Evolutionary conservation across 1,140 invertebrate species (phyloP), one percentile per base, ranked within the genome.

Genomic region (Hylaeus volcanicus): DNA sequence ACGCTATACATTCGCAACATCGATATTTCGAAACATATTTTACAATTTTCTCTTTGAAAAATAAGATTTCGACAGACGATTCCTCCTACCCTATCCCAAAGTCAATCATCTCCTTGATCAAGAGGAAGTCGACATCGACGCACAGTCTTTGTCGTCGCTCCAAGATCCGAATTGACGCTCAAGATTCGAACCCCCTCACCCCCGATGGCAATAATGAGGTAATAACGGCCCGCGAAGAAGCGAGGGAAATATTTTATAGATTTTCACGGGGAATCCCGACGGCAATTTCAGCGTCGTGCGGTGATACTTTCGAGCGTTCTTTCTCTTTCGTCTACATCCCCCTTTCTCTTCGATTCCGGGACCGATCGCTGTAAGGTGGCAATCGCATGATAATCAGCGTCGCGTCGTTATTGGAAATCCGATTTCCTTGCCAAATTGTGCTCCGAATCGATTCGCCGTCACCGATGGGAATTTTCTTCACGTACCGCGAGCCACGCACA

Each of bases 351-450:
- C 60, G 64, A 48, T 43, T 66, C 39, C 45, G 3, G n/a, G 48
- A 41, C 39, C 60, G 74, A 61, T 37, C 66, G 66, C 79, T 74
- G 71, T 76, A 79, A 86, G 85, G 83, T 86, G 85, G 80, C 80
- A 86, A 82, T 86, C 85, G 85, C 79, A 83, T 85, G 80, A 85
- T 86, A 86, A 86, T 86, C 83, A 85, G 85, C 70, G 85, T 86
- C 83, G 83, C 79, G 64, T 85, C 83, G 85, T 83, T 86, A 86
- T 86, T 86, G 85, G 84, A 85, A 86, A 86, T 86, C 80, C 85
- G 83, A 86, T 86, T 82, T 86, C 85, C 84, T 82, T 85, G 80
- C 84, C 85, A 79, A 86, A 86, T 86, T 83, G 84, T 79, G 65
- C 79, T 61, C 60, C 68, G 75, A 86, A 85, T 86, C 84, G 85